Evolutionary conservation across 2,888 invertebrate genomes (phyloP).

Genomic region (Nomada goodeniana): DNA sequence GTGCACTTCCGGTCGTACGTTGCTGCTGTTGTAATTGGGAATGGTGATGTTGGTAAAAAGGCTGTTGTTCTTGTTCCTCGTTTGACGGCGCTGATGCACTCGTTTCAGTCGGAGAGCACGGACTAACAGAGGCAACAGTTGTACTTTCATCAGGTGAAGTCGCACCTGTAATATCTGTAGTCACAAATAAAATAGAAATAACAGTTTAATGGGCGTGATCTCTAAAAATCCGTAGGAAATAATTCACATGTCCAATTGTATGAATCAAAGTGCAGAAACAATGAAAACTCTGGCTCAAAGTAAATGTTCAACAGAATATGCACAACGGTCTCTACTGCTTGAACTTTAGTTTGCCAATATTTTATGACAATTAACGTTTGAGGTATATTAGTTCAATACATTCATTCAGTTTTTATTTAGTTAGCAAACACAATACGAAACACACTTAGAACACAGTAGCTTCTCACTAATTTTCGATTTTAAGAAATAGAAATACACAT

Average conservation of each 20-base stretch:
- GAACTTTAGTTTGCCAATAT: neutral
- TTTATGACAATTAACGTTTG: neutral
- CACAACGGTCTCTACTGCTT: slow-evolving; percentile 1
- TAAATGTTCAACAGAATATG: slow-evolving; percentile 14
- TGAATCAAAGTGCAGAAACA: neutral
- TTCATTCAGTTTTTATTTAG: slow-evolving; percentile 4
- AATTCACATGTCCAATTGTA: neutral
- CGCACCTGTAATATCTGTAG: slow-evolving; percentile 71
- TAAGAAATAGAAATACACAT: slow-evolving; percentile 6
- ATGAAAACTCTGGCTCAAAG: slow-evolving; percentile 18
- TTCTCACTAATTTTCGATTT: neutral
- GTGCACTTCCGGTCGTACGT: slow-evolving; percentile 71
- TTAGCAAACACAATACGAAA: slow-evolving; percentile 20
- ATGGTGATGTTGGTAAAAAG: slow-evolving; percentile 67
- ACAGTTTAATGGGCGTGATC: neutral
- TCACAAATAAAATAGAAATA: slow-evolving; percentile 43
- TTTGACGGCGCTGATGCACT: slow-evolving; percentile 63
- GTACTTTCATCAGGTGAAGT: slow-evolving; percentile 72
- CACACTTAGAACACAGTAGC: slow-evolving; percentile 24
- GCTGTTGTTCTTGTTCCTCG: slow-evolving; percentile 54
- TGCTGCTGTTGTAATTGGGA: slow-evolving; percentile 68
- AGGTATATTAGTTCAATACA: slow-evolving; percentile 12
- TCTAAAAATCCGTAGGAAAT: slow-evolving; percentile 7
- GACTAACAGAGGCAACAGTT: slow-evolving; percentile 67
- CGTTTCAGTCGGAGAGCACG: slow-evolving; percentile 73